These are phyloP conservation scores for Ips typographus DNA, from an alignment of 1,140 invertebrate species.

Conservation along the genomic window DNA sequence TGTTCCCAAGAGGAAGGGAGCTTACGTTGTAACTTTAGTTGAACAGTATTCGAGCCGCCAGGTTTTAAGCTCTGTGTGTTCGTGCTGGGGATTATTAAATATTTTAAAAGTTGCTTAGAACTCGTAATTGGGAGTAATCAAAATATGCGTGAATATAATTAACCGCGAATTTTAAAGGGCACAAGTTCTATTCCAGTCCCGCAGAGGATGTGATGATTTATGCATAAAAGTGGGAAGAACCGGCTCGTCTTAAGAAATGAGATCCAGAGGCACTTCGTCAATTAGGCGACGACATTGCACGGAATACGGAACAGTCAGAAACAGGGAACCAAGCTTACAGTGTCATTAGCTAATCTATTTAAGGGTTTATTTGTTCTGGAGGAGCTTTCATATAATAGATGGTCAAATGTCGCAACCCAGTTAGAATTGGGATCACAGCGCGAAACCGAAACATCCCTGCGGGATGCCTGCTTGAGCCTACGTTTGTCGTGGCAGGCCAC, in stretches of 20 bases:
- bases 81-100: too few species aligned
- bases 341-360: conserved; percentile 38
- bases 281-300: conserved; percentile 24
- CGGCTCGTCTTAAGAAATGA: background rate
- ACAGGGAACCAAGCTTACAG: conserved; percentile 22
- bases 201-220: too few species aligned
- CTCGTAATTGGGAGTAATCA: too few species aligned
- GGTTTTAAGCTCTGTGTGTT: background rate
- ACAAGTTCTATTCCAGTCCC: too few species aligned
- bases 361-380: conserved; percentile 43
- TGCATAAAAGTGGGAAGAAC: background rate
- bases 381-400: conserved; percentile 46
- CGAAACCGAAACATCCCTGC: conserved; percentile 48
- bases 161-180: too few species aligned
- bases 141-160: too few species aligned
- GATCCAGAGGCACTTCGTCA: conserved; percentile 13
- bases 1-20: conserved; percentile 26
- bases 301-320: conserved; percentile 35
- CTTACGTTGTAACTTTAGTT: conserved; percentile 28
- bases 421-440: conserved; percentile 47
- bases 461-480: conserved; percentile 42
- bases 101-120: too few species aligned
- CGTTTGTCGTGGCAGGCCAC: conserved; percentile 29
- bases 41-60: conserved; percentile 38
- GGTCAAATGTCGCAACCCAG: conserved; percentile 47